phyloP scores from a whole-genome alignment of 2,888 invertebrate genomes.

The Cheiracanthium punctorium region DNA sequence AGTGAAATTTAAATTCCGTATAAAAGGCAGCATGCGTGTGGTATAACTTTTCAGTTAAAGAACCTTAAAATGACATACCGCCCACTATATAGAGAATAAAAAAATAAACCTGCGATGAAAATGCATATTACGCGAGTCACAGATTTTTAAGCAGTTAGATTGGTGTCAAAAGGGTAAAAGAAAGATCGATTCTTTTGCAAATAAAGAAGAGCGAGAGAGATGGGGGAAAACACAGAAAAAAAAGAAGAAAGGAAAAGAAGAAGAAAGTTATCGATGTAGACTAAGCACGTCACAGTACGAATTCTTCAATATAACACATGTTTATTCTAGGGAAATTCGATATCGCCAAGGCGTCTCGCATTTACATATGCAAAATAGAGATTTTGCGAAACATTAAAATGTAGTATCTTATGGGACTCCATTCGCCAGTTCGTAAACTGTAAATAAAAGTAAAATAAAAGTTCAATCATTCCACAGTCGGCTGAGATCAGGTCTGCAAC shows the following conservation, averaged over 20 bases:
- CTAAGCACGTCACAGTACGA: conserved; percentile 4
- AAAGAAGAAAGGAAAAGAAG: not conserved
- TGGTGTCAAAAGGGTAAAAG: conserved; percentile 43
- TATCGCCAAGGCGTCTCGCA: not conserved
- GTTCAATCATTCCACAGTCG: not conserved
- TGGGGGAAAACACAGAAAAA: not conserved
- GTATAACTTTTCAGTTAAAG: not conserved
- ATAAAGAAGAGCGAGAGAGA: too few relatives aligned
- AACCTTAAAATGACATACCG: not conserved
- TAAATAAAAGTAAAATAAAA: not conserved
- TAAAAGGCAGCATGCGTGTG: not conserved
- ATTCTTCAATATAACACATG: conserved; percentile 17
- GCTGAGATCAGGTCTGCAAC: not conserved
- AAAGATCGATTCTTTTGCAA: not conserved
- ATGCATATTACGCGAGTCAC: conserved; percentile 25
- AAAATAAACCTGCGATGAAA: not conserved
- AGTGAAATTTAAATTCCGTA: too few relatives aligned
- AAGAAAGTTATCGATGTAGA: conserved; percentile 2
- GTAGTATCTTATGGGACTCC: not conserved
- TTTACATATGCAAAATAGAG: conserved; percentile 10
- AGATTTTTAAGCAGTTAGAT: conserved; percentile 51
- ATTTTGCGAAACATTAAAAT: conserved; percentile 7
- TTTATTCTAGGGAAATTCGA: conserved; percentile 10
- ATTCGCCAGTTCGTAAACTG: not conserved
- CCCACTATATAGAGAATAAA: not conserved